A percentile compares a stretch with the other conserved stretches of the same genome.
Evolutionary conservation across 1,140 invertebrate genomes (phyloP).

Genomic region (Acyrthosiphon pisum): DNA sequence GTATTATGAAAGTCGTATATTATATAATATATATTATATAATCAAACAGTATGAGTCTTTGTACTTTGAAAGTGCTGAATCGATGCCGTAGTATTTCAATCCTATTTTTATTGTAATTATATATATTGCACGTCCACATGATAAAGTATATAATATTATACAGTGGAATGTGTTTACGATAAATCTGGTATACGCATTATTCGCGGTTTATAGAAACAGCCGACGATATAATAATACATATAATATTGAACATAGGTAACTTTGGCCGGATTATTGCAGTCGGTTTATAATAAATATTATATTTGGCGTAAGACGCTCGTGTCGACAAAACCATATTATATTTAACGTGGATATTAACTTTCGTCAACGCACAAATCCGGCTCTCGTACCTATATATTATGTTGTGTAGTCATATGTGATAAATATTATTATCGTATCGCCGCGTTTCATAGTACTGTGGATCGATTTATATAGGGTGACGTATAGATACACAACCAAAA

Average conservation of each 20-base stretch:
- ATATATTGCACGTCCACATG: neutral
- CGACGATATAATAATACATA: neutral
- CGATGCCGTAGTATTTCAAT: neutral
- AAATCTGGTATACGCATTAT: neutral
- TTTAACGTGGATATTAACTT: constrained; percentile 25
- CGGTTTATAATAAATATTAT: neutral
- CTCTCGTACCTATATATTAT: neutral
- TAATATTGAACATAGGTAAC: neutral
- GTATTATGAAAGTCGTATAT: no score
- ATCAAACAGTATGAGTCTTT: no score
- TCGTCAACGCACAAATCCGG: neutral
- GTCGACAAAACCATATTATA: constrained; percentile 2
- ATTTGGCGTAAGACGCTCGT: neutral
- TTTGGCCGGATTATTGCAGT: neutral
- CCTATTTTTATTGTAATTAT: neutral
- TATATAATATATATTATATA: no score
- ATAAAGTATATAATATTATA: no score
- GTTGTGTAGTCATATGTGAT: neutral
- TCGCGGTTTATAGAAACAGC: neutral
- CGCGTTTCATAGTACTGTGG: neutral
- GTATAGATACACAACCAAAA: neutral
- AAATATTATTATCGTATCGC: neutral
- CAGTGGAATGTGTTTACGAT: neutral
- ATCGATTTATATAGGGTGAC: neutral
- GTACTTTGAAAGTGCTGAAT: neutral